A percentile compares a stretch with the other conserved stretches of the same genome.
Conservation (phyloP, 2,888 invertebrate genomes). For the Drosophila helvetica region DNA sequence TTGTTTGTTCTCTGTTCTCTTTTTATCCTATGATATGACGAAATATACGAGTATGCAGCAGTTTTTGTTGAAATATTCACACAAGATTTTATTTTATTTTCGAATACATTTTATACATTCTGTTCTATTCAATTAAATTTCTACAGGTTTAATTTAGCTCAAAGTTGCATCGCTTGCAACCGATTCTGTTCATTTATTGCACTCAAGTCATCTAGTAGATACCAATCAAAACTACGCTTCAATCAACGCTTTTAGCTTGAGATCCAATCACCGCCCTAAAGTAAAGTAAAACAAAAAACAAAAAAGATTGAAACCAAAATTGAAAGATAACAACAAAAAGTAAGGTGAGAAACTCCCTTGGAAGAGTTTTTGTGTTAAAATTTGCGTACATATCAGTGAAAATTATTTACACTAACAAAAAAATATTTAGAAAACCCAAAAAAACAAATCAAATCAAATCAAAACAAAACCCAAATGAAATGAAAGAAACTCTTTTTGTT, state of each 20-base stretch:
- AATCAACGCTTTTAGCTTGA: conserved; percentile 50
- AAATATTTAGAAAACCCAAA: neutral
- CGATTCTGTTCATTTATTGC: conserved; percentile 29
- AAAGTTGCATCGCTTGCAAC: too few relatives aligned
- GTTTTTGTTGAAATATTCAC: conserved; percentile 1
- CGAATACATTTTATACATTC: neutral
- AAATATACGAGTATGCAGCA: neutral
- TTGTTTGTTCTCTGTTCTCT: neutral
- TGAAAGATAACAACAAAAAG: conserved; percentile 24
- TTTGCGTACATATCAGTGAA: conserved; percentile 70
- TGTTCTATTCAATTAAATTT: neutral
- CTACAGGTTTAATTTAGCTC: neutral
- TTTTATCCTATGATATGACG: neutral
- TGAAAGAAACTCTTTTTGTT: conserved; percentile 26
- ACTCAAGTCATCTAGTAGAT: conserved; percentile 18
- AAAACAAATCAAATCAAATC: neutral
- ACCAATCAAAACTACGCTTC: conserved; percentile 18
- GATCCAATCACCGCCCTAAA: conserved; percentile 16
- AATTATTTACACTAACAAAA: conserved; percentile 60
- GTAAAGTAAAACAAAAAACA: conserved; percentile 10
- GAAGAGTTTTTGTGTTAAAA: conserved; percentile 56
- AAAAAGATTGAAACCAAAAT: conserved; percentile 24
- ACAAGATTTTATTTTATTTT: neutral
- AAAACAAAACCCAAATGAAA: neutral
- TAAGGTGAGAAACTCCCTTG: conserved; percentile 24